A percentile compares a stretch with the other conserved stretches of the same genome.
These are phyloP conservation scores for Hirtodrosophila alboralis DNA, from an alignment of 2,888 invertebrate genomes.

Conservation along the genomic window DNA sequence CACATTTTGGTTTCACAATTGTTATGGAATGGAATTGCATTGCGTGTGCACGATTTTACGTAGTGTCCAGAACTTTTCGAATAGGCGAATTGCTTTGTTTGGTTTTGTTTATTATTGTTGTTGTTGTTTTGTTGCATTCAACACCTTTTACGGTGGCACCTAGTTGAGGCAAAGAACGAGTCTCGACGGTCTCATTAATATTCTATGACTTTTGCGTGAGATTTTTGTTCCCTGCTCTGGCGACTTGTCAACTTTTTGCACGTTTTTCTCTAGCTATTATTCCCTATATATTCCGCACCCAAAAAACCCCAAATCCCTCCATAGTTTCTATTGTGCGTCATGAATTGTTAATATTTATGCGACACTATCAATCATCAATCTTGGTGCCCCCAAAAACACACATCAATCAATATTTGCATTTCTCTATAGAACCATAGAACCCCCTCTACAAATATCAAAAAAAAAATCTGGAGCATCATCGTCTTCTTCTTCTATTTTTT, in stretches of 20 bases:
- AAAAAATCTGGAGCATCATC: constrained; percentile 38
- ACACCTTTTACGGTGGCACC: constrained; percentile 26
- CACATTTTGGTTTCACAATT: constrained; percentile 5
- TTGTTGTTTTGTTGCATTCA: constrained; percentile 27
- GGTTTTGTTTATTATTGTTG: constrained; percentile 11
- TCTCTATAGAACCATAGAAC: constrained; percentile 9
- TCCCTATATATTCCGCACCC: too few species aligned
- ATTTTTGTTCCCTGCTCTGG: constrained; percentile 16
- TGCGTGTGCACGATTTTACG: constrained; percentile 8
- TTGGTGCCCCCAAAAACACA: constrained; percentile 31
- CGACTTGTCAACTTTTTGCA: constrained; percentile 43
- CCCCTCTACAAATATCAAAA: constrained; percentile 12
- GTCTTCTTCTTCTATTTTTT: constrained; percentile 10
- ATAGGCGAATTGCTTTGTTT: constrained; percentile 14
- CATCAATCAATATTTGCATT: constrained; percentile 72
- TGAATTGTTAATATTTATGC: constrained; percentile 77
- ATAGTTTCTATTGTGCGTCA: constrained; percentile 53
- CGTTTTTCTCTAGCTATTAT: constrained; percentile 13
- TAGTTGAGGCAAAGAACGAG: constrained; percentile 4
- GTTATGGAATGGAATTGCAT: constrained; percentile 7
- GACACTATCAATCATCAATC: constrained; percentile 78
- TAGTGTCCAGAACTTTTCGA: constrained; percentile 12
- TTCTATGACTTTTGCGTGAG: constrained; percentile 64
- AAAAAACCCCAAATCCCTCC: background rate
- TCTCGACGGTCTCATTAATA: constrained; percentile 55